phyloP scores from a whole-genome alignment of 2,113 vertebrate species.

The human region DNA sequence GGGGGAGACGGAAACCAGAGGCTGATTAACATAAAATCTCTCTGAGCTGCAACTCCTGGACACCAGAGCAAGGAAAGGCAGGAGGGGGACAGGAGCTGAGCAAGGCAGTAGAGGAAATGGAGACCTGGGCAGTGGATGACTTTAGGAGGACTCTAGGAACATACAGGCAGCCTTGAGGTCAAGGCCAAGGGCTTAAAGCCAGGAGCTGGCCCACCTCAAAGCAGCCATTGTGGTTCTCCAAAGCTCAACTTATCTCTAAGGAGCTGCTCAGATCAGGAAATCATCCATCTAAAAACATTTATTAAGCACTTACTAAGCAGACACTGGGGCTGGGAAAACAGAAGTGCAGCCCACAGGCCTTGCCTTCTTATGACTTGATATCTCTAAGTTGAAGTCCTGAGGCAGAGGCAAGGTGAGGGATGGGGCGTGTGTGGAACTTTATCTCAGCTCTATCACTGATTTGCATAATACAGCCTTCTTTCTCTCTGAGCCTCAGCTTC shows the following conservation, averaged over 20 bases:
- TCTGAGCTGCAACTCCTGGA: neutral
- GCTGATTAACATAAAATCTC: neutral
- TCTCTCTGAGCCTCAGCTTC: neutral
- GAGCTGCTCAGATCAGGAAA: conserved; percentile 10
- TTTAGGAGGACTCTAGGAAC: neutral
- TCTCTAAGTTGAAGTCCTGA: neutral
- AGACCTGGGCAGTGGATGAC: neutral
- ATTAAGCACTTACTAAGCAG: neutral
- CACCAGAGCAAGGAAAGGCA: neutral
- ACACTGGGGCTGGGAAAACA: neutral
- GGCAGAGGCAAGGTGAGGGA: neutral
- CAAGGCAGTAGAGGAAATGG: neutral
- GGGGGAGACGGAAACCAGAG: neutral
- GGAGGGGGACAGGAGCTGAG: neutral
- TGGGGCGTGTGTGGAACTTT: neutral
- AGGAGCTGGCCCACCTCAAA: neutral
- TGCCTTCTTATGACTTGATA: neutral
- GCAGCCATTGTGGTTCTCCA: neutral
- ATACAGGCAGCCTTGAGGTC: neutral
- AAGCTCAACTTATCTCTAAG: neutral
- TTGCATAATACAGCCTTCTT: neutral
- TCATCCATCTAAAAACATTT: neutral
- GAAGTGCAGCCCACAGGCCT: neutral
- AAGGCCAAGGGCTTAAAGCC: neutral
- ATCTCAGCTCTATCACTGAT: neutral